These are phyloP conservation scores for Philypnodon macrostomus DNA, from an alignment of 2,797 vertebrate species.

Conservation along the genomic window DNA sequence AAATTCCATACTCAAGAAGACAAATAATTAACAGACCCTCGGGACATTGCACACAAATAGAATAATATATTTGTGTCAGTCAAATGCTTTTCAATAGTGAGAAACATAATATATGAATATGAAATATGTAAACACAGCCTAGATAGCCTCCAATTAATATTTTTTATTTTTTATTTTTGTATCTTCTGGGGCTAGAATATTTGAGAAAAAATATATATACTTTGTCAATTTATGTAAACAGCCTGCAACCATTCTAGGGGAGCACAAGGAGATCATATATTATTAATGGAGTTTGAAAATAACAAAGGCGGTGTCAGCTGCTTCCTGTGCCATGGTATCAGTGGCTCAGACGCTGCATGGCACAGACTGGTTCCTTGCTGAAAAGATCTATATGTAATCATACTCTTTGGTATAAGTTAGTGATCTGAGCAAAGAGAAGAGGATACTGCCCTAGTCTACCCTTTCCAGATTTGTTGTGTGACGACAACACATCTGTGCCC, in stretches of 20 bases:
- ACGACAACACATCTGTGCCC: conserved; percentile 22
- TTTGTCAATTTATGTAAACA: conserved; percentile 72
- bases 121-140: conserved; percentile 66
- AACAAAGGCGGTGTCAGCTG: conserved; percentile 66
- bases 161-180: conserved; percentile 58
- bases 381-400: conserved; percentile 5
- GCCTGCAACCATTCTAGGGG: conserved; percentile 61
- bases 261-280: conserved; percentile 69
- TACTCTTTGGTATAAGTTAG: neutral
- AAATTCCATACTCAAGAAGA: conserved; percentile 68
- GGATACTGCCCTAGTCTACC: conserved; percentile 17
- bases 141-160: conserved; percentile 69
- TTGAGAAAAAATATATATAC: conserved; percentile 60
- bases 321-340: conserved; percentile 55
- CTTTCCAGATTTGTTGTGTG: conserved; percentile 15
- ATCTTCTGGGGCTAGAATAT: conserved; percentile 64
- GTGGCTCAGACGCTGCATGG: conserved; percentile 44
- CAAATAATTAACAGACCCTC: conserved; percentile 68
- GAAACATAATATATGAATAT: conserved; percentile 71
- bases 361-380: conserved; percentile 31
- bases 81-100: conserved; percentile 58
- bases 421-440: conserved; percentile 1
- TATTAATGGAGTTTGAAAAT: conserved; percentile 69
- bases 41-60: conserved; percentile 70
- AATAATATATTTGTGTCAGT: conserved; percentile 78